phyloP scores from a whole-genome alignment of 2,888 invertebrate species.

The Cetonia aurata region DNA sequence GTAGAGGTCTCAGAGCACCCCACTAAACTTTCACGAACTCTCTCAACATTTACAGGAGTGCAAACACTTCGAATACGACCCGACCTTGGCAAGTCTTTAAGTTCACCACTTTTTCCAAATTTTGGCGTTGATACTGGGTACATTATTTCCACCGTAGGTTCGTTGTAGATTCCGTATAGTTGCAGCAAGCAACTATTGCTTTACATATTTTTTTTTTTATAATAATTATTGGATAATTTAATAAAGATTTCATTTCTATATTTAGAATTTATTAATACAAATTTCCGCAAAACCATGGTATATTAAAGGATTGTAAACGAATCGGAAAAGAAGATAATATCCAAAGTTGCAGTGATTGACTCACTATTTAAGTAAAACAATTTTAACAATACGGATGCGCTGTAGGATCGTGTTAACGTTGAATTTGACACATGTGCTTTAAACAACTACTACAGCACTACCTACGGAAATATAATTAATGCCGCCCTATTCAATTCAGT shows the following conservation, averaged over 20 bases:
- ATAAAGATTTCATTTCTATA: no score
- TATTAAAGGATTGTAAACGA: no score
- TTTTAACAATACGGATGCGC: conserved; percentile 1
- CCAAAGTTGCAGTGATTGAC: conserved; percentile 9
- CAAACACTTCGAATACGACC: background rate
- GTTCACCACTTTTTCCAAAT: background rate
- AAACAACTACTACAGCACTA: no score
- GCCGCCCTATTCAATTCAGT: conserved; percentile 2
- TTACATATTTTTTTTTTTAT: no score
- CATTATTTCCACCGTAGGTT: conserved; percentile 1
- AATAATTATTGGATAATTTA: no score
- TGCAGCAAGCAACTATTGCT: no score
- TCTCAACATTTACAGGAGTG: background rate
- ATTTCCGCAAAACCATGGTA: no score
- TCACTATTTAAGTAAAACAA: background rate
- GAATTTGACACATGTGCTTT: no score
- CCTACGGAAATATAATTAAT: background rate
- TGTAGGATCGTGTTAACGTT: background rate
- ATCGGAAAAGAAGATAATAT: no score
- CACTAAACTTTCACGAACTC: background rate
- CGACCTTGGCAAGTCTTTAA: conserved; percentile 11
- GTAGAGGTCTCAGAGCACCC: background rate
- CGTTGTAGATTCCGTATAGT: conserved; percentile 3
- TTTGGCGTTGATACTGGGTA: background rate
- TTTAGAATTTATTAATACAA: no score